Evolutionary conservation across 37 sponge, comb jelly and placozoan species (phyloP), one percentile per base, ranked within the genome.

Genomic region (Ianthella basta): DNA sequence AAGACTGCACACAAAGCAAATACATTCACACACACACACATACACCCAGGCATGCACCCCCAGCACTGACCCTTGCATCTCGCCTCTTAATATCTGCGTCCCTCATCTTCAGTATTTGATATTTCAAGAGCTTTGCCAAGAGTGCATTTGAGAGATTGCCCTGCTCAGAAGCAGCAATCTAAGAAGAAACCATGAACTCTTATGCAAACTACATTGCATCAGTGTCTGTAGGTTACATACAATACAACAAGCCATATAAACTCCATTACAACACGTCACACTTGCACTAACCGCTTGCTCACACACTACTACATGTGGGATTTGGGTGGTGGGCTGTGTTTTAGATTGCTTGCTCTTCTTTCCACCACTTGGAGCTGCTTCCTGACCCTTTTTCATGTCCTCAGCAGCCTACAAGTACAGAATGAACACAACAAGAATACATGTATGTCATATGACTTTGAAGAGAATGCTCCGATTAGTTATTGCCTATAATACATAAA

Each of bases 321-420:
- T 19, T 40, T 53, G 78, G 13, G 78, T 15, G 6, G 39, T 72
- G 30, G 78, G 12, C 8, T 44, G 50, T 24, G 78, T 44, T 19
- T 19, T 50, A 4, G 78, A 4, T 10, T 41, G 53, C 53, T 75
- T 75, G 78, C 78, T 75, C 78, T 75, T 75, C 54, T 75, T 75
- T 5, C 78, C 78, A 20, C 78, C 78, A 75, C 78, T 75, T 14
- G 78, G 78, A 27, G 14, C 64, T n/a, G 78, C 78, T n/a, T 18
- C 78, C 40, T 75, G 78, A 10, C 20, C 20, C 40, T 75, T 32
- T 50, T 75, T 18, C 44, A 75, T 24, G 15, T 75, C 78, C 23
- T 21, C 25, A 13, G 20, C 40, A 19, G 78, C 78, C 78, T 75
- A 24, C 53, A 75, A 61, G 24, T 6, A 10, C 64, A n/a, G 10